Evolutionary conservation across 2,888 invertebrate genomes (phyloP).

Genomic region (Orthosia gracilis): DNA sequence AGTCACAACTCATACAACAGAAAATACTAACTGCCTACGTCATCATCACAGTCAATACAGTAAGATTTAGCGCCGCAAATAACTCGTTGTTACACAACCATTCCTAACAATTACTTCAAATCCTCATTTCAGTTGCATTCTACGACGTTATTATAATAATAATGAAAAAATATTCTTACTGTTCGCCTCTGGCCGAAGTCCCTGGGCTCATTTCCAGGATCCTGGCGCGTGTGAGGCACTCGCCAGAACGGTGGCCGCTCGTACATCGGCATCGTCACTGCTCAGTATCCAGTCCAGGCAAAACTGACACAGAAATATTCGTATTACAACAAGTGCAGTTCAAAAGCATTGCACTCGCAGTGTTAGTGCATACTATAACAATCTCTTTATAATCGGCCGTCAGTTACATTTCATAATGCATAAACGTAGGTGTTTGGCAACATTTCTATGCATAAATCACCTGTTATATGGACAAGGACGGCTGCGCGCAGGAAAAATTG

Average conservation of each 20-base stretch:
- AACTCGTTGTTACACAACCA: constrained; percentile 44
- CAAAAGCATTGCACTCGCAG: constrained; percentile 48
- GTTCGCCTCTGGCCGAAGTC: constrained; percentile 76
- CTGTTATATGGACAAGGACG: constrained; percentile 76
- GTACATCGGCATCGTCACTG: constrained; percentile 88
- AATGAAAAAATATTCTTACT: constrained; percentile 69
- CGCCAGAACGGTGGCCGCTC: constrained; percentile 93
- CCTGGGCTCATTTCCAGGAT: constrained; percentile 85
- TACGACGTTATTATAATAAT: constrained; percentile 10
- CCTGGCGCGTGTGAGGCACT: constrained; percentile 85
- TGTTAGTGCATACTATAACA: constrained; percentile 58
- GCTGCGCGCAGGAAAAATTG: constrained; percentile 65
- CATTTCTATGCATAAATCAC: constrained; percentile 78
- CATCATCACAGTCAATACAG: constrained; percentile 29
- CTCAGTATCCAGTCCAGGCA: constrained; percentile 60
- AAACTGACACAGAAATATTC: constrained; percentile 68
- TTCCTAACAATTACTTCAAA: constrained; percentile 10
- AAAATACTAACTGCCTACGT: constrained; percentile 17
- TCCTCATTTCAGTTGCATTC: background rate
- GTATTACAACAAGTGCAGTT: constrained; percentile 45
- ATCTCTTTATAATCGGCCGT: constrained; percentile 53
- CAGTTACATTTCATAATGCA: constrained; percentile 64
- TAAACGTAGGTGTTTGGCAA: constrained; percentile 81
- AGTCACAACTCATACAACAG: background rate
- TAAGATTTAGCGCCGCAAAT: constrained; percentile 23